Percentiles rank a stretch among this genome's conserved stretches.
Evolutionary conservation across 2,797 vertebrate species (phyloP).

Genomic region (Passerculus sandwichensis): DNA sequence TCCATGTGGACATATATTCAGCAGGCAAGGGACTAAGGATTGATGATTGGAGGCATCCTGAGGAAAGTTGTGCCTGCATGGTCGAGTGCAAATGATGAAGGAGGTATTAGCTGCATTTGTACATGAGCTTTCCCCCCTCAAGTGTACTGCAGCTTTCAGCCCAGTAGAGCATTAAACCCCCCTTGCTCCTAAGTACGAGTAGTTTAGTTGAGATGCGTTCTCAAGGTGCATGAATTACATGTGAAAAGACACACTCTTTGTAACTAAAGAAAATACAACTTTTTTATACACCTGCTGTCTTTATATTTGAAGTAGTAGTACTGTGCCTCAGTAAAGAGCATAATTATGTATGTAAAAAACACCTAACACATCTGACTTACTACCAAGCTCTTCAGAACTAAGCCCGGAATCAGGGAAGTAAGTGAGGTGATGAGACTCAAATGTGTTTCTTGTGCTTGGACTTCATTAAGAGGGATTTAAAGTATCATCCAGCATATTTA

Average conservation of each 20-base stretch:
- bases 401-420: neutral
- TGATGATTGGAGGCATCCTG: neutral
- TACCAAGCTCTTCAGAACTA: neutral
- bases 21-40: neutral
- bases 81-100: neutral
- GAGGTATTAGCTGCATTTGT: accelerated
- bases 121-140: accelerated
- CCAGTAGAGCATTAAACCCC: neutral
- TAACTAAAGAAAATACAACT: neutral
- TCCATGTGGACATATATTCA: neutral
- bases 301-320: neutral
- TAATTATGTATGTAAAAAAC: neutral
- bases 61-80: neutral
- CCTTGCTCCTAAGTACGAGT: accelerated
- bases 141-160: neutral
- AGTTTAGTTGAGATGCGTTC: neutral
- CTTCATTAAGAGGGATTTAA: neutral
- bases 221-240: accelerated
- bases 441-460: neutral
- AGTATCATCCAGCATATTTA: neutral
- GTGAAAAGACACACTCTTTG: neutral
- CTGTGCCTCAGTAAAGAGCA: neutral
- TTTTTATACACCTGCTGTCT: neutral
- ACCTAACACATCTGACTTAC: accelerated
- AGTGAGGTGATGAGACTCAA: neutral